A percentile compares a stretch with the other conserved stretches of the same genome.
Evolutionary conservation across 2,113 vertebrate genomes (phyloP).

Genomic region (Cynocephalus volans): DNA sequence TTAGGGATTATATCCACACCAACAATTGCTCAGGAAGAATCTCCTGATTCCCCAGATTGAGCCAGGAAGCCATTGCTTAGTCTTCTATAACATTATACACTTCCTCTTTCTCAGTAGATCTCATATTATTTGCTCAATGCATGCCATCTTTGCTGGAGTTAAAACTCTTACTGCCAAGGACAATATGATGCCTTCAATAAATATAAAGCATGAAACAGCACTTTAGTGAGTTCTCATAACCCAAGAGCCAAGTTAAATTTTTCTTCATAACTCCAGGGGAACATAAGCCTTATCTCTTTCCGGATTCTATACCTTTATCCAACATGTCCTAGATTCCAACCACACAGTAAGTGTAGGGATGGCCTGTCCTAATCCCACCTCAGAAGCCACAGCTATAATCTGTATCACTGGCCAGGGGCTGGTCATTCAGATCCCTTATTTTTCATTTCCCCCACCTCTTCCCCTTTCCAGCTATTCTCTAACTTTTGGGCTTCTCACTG

Average conservation of each 20-base stretch:
- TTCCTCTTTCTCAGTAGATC: constrained; percentile 21
- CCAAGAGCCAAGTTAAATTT: neutral
- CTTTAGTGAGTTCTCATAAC: constrained; percentile 37
- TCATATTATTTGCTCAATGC: neutral
- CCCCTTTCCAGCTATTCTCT: neutral
- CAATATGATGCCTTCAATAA: neutral
- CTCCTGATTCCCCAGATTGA: neutral
- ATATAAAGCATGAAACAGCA: neutral
- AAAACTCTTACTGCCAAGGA: constrained; percentile 14
- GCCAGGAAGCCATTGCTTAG: neutral
- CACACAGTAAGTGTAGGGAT: neutral
- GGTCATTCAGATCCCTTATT: neutral
- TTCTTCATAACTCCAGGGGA: neutral
- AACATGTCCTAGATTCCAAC: constrained; percentile 1
- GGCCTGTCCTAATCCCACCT: neutral
- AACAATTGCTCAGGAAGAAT: neutral
- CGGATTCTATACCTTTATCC: neutral
- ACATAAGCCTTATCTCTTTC: neutral
- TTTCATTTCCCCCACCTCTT: neutral
- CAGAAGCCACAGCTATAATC: neutral
- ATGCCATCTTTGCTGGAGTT: neutral
- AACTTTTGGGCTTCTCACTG: neutral
- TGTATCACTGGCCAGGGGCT: neutral
- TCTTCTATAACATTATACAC: neutral
- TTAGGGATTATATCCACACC: neutral